Evolutionary conservation across 1,140 invertebrate species (phyloP), one percentile per base, ranked within the genome.

Genomic region (Pseudomyrmex pallidus): DNA sequence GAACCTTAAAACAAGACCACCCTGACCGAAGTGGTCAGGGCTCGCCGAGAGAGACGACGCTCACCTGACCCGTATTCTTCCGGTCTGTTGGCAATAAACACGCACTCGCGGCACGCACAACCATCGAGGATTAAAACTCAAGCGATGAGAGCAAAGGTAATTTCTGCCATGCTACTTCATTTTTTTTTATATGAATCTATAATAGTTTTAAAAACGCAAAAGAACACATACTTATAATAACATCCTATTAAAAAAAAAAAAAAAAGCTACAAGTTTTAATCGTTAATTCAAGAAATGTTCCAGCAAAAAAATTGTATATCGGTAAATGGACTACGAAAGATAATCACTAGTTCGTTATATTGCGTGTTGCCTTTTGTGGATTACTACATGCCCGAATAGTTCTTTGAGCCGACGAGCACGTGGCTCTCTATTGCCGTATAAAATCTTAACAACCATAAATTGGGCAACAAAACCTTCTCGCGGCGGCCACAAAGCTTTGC

Each of bases 361-460:
- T 78, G 64, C 64, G 76, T 68, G 76, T 20, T 7, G 22, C 44
- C 15, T 78, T 25, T 57, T 52, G 50, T 46, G 35, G 5, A 57
- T 17, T 64, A 67, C n/a, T 9, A 25, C 13, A 68, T 17, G 20
- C 25, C 25, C 35, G 13, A 44, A 78, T 67, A 77, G 78, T 22
- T 20, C 22, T 48, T 67, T 13, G 50, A 12, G 48, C 57, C 10
- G 56, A 20, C 44, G 25, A 46, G 17, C 50, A 10, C 48, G 46
- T 50, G 73, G 56, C 64, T 73, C 64, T 73, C 61, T 63, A 72
- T 74, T 57, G 83, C 76, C 63, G 25, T 63, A 77, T 85, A 74
- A 77, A 84, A 74, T 87, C 82, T 85, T 84, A 90, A 90, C 90
- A 90, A 89, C 88, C 87, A 89, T 92, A 92, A 93, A 93, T 92